Evolutionary conservation across 2,888 invertebrate species (phyloP).

Genomic region (Bombylius major): DNA sequence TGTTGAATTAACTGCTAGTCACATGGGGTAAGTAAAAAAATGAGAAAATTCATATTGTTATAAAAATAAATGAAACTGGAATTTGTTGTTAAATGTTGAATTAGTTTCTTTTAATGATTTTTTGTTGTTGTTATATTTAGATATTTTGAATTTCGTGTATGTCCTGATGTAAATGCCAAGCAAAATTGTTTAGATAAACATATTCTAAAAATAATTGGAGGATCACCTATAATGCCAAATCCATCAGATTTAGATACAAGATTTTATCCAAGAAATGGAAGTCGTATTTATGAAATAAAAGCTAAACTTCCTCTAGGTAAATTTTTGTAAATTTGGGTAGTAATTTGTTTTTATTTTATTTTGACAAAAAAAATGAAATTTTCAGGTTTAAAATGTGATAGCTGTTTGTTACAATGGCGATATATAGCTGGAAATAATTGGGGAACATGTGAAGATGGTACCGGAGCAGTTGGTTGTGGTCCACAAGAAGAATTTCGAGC

Average conservation of each 20-base stretch:
- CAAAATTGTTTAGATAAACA: constrained; percentile 69
- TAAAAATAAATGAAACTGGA: too few species aligned
- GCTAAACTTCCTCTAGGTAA: constrained; percentile 44
- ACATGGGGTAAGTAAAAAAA: constrained; percentile 49
- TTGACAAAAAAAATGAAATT: not conserved
- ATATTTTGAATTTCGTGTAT: constrained; percentile 73
- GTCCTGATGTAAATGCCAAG: constrained; percentile 57
- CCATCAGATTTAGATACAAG: constrained; percentile 43
- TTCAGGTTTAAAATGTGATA: constrained; percentile 52
- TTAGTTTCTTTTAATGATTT: not conserved
- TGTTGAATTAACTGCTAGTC: constrained; percentile 78
- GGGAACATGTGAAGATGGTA: constrained; percentile 61
- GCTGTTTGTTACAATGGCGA: constrained; percentile 80
- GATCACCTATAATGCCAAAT: constrained; percentile 30
- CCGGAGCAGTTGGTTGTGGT: constrained; percentile 73
- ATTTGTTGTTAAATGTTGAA: not conserved
- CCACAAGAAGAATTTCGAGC: constrained; percentile 81
- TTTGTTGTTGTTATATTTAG: constrained; percentile 16
- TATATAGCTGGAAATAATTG: constrained; percentile 80
- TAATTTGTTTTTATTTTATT: not conserved
- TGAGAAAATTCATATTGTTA: not conserved
- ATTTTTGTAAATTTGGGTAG: not conserved
- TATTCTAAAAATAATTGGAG: constrained; percentile 43
- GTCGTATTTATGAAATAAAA: constrained; percentile 64
- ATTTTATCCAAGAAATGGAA: constrained; percentile 66